Percentiles rank a stretch among this genome's conserved stretches.
Evolutionary conservation across 2,797 vertebrate species (phyloP).

Genomic region (Rhinichthys osculus): DNA sequence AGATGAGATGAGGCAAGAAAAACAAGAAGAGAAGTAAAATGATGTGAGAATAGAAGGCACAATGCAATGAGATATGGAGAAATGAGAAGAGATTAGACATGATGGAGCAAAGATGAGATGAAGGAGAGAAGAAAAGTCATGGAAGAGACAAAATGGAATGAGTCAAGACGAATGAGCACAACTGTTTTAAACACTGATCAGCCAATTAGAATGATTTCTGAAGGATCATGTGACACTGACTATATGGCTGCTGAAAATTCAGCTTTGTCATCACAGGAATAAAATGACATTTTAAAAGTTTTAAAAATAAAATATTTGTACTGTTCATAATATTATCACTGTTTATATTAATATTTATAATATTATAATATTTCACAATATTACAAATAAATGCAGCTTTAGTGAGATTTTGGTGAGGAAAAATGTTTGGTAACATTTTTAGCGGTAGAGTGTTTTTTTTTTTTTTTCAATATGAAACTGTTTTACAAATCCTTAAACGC

Average conservation of each 20-base stretch:
- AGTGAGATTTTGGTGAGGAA: neutral
- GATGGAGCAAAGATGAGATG: neutral
- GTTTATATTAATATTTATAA: too few relatives aligned
- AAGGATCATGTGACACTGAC: neutral
- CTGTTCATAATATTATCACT: too few relatives aligned
- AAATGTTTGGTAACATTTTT: too few relatives aligned
- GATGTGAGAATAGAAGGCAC: neutral
- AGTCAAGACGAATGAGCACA: neutral
- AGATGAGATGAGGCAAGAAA: neutral
- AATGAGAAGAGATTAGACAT: neutral
- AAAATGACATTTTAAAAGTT: too few relatives aligned
- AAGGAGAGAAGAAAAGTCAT: neutral
- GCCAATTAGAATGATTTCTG: neutral
- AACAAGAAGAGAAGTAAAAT: neutral
- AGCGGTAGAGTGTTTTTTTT: too few relatives aligned
- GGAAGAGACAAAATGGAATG: neutral
- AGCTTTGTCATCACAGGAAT: neutral
- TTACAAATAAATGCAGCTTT: neutral
- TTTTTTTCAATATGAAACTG: neutral
- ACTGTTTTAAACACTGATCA: neutral
- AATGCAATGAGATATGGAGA: neutral
- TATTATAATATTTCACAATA: too few relatives aligned
- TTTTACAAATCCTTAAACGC: neutral
- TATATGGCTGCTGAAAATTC: neutral
- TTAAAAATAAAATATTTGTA: too few relatives aligned